A percentile compares a stretch with the other conserved stretches of the same genome.
These are phyloP conservation scores for Sialia sialis DNA, from an alignment of 2,113 vertebrate species.

Conservation along the genomic window DNA sequence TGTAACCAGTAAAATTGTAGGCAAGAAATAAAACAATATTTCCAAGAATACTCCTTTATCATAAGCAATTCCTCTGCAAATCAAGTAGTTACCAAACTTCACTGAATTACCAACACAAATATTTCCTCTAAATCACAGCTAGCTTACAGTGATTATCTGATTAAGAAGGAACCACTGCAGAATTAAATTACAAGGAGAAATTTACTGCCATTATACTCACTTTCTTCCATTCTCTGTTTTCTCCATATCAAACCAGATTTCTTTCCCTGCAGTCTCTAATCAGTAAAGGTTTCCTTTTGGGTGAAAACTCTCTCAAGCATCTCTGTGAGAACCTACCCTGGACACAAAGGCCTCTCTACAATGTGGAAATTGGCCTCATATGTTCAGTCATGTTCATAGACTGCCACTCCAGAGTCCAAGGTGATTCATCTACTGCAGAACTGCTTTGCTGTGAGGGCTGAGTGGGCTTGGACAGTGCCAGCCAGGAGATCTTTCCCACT, in stretches of 20 bases:
- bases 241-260: background rate
- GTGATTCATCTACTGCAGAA: background rate
- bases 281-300: background rate
- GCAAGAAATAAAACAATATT: background rate
- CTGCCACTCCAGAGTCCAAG: background rate
- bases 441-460: background rate
- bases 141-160: background rate
- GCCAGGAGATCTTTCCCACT: background rate
- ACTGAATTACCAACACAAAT: background rate
- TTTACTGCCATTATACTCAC: background rate
- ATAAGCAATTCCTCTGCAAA: background rate
- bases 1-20: background rate
- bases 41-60: background rate
- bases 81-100: background rate
- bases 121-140: background rate
- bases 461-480: background rate
- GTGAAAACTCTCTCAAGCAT: background rate
- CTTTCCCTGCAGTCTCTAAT: background rate
- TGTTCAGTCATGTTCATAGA: background rate
- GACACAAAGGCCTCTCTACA: background rate
- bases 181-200: background rate
- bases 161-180: background rate
- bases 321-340: background rate
- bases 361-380: background rate
- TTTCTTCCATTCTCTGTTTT: background rate